phyloP scores from a whole-genome alignment of 2,113 vertebrate genomes.

The Chrysochloris asiatica region DNA sequence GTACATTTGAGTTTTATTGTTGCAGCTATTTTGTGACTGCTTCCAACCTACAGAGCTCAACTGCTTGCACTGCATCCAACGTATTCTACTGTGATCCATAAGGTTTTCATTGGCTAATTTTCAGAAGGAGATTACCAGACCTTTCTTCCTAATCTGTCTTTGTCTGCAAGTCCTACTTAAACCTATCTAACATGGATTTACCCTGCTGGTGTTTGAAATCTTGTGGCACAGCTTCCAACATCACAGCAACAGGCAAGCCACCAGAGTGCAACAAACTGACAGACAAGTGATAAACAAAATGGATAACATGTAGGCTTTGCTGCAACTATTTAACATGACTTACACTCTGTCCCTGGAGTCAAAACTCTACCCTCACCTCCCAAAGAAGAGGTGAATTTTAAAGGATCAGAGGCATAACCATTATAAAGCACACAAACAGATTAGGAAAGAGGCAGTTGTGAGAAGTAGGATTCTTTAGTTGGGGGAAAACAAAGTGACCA shows the following conservation, averaged over 20 bases:
- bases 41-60: not conserved
- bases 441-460: not conserved
- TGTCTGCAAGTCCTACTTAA: not conserved
- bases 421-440: not conserved
- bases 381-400: not conserved
- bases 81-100: not conserved
- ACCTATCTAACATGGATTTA: not conserved
- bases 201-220: not conserved
- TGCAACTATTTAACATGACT: not conserved
- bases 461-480: not conserved
- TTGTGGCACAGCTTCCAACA: not conserved
- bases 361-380: not conserved
- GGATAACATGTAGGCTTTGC: not conserved
- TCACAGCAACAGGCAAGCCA: not conserved
- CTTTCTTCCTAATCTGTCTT: not conserved
- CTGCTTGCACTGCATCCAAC: not conserved
- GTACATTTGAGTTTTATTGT: not conserved
- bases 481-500: not conserved
- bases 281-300: not conserved
- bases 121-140: too few species aligned
- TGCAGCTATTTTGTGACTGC: not conserved
- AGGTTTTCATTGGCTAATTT: not conserved
- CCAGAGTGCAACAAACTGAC: not conserved
- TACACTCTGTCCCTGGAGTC: not conserved
- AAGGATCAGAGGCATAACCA: not conserved